Evolutionary conservation across 2,797 vertebrate species (phyloP).

Genomic region (Neosilurus hyrtlii): DNA sequence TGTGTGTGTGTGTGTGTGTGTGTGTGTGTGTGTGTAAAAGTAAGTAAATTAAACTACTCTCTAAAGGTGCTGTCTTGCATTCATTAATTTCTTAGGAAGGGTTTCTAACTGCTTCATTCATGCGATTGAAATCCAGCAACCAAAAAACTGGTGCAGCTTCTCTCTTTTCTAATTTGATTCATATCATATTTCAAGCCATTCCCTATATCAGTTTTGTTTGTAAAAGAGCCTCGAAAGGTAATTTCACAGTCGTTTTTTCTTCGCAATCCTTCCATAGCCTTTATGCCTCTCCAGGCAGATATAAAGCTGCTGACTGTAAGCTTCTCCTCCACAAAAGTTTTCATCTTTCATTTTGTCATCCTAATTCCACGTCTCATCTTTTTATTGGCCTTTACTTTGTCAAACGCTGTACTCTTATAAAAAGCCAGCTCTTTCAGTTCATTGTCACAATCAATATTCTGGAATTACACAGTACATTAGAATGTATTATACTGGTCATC

Average conservation of each 20-base stretch:
- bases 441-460: conserved; percentile 17
- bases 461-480: conserved; percentile 12
- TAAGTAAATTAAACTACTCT: too few species aligned
- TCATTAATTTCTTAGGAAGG: too few species aligned
- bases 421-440: background rate
- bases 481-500: conserved; percentile 1
- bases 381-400: conserved; percentile 17
- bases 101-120: background rate
- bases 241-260: conserved; percentile 21
- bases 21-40: too few species aligned
- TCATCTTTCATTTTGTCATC: background rate
- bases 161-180: background rate
- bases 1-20: too few species aligned
- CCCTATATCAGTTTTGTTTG: conserved; percentile 18
- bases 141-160: background rate
- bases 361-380: conserved; percentile 24
- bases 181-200: conserved; percentile 5
- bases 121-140: background rate
- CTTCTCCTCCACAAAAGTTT: conserved; percentile 14
- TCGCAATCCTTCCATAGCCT: background rate
- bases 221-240: conserved; percentile 2
- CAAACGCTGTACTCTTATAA: background rate
- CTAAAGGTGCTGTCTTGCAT: background rate
- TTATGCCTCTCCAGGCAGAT: conserved; percentile 24
- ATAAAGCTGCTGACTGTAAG: conserved; percentile 30